Base-by-base conservation (phyloP, 2,888 invertebrate genomes). In the Chrysolina haemoptera region DNA sequence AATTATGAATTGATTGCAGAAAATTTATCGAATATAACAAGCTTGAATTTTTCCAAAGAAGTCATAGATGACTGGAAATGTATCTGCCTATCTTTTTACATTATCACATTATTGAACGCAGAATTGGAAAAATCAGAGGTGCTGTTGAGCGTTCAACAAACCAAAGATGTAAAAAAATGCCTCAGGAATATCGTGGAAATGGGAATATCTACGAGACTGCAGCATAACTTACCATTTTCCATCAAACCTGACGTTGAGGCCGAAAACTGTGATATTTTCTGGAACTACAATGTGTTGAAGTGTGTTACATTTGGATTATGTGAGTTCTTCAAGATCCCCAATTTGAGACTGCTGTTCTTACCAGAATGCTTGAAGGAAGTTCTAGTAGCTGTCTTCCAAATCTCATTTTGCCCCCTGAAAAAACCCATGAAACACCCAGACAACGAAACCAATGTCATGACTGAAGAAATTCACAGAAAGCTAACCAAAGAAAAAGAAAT, bases 321-420 rank as follows among this genome's bases (percentile, higher is more conserved):
- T 41, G 87, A 89, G 79, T 88, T 90, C 80, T 89, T 90, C 79
- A 85, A 87, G 71, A 82, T 89, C 77, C 87, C 89, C 79, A 89
- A 91, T 75, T 87, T 94, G 65, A 89, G 90, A 83, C 88, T 89
- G 81, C 87, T 91, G 72, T 89, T 93, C 75, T 79, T 92, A 73
- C 88, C 91, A 66, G 87, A 91, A 78, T 89, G 90, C 87, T 84
- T 93, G 71, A 89, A 89, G 84, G 90, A 91, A 84, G 88, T 94
- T 78, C 86, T 95, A 67, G 92, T 93, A 71, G 91, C 91, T 3
- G 86, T 94, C 40, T 91, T 94, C 80, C 95, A 95, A 86, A 87
- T 95, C 65, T 89, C 91, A 35, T 91, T 91, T 88, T 92, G 92
- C 48, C 93, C 93, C 9, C 83, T 94, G 43, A 91, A 90, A 91